phyloP scores from a whole-genome alignment of 2,888 invertebrate genomes.

The Pyrrhopygopsis socrates region DNA sequence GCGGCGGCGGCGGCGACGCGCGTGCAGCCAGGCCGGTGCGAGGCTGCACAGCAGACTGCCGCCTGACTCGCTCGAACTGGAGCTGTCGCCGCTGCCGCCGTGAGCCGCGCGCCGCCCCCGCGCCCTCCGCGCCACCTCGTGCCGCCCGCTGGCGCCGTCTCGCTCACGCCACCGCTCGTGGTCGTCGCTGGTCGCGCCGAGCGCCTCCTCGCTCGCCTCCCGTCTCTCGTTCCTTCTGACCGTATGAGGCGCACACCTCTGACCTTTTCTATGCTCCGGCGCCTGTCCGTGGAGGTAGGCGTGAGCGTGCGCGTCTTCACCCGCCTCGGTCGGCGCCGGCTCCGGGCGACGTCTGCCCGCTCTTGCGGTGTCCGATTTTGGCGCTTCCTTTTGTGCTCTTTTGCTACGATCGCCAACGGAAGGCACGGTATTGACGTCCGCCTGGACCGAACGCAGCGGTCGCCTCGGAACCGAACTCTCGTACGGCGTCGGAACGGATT shows the following conservation, averaged over 20 bases:
- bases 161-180: constrained; percentile 27
- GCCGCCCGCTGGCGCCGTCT: constrained; percentile 44
- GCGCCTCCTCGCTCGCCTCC: constrained; percentile 49
- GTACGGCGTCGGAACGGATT: constrained; percentile 80
- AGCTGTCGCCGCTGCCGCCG: constrained; percentile 89
- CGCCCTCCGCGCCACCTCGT: constrained; percentile 47
- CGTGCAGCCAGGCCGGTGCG: constrained; percentile 91
- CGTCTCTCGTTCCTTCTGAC: constrained; percentile 46
- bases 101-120: constrained; percentile 81
- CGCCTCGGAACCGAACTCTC: constrained; percentile 71
- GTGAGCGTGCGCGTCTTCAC: constrained; percentile 8
- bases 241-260: constrained; percentile 46
- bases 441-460: constrained; percentile 37
- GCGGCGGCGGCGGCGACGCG: constrained; percentile 89
- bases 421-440: constrained; percentile 47
- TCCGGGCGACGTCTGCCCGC: constrained; percentile 22
- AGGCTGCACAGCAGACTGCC: constrained; percentile 91
- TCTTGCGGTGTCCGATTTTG: constrained; percentile 32
- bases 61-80: constrained; percentile 91
- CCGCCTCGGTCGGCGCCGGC: neutral
- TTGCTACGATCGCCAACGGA: constrained; percentile 27
- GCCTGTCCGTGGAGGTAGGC: constrained; percentile 20
- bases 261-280: constrained; percentile 55
- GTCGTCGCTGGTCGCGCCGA: constrained; percentile 21
- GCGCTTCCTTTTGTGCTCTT: constrained; percentile 39